phyloP scores from a whole-genome alignment of 2,113 vertebrate species.

The Macaca nemestrina region DNA sequence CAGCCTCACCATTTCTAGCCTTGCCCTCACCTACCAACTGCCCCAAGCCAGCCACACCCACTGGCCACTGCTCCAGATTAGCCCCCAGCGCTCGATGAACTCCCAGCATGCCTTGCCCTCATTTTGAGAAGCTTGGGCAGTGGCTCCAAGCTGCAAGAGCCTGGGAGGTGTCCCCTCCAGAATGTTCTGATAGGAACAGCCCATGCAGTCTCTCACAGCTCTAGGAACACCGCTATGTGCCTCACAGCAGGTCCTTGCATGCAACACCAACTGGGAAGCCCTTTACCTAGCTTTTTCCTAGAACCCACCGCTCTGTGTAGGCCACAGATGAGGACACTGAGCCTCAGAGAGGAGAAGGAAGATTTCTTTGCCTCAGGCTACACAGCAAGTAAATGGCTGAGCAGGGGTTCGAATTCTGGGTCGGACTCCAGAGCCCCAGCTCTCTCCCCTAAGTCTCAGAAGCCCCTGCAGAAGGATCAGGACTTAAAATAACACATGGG shows the following conservation, averaged over 20 bases:
- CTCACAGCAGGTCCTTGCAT: neutral
- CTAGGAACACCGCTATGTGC: neutral
- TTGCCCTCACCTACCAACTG: neutral
- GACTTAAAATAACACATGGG: fast-evolving
- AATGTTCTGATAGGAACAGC: neutral
- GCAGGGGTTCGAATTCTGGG: neutral
- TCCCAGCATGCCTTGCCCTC: neutral
- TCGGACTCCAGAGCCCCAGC: neutral
- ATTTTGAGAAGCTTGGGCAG: neutral
- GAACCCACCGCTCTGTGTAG: neutral
- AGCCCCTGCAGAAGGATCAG: neutral
- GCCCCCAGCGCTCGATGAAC: neutral
- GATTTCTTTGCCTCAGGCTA: neutral
- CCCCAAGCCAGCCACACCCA: neutral
- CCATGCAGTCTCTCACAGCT: neutral
- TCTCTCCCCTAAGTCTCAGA: neutral
- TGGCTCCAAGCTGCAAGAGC: neutral
- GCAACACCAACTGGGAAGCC: neutral
- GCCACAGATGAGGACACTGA: neutral
- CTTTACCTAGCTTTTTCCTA: neutral
- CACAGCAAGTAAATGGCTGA: neutral
- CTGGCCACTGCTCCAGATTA: neutral
- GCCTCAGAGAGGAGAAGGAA: neutral
- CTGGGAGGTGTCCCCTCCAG: neutral
- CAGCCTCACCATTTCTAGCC: neutral